Evolutionary conservation across 1,140 invertebrate genomes (phyloP).

Genomic region (Tribolium castaneum): DNA sequence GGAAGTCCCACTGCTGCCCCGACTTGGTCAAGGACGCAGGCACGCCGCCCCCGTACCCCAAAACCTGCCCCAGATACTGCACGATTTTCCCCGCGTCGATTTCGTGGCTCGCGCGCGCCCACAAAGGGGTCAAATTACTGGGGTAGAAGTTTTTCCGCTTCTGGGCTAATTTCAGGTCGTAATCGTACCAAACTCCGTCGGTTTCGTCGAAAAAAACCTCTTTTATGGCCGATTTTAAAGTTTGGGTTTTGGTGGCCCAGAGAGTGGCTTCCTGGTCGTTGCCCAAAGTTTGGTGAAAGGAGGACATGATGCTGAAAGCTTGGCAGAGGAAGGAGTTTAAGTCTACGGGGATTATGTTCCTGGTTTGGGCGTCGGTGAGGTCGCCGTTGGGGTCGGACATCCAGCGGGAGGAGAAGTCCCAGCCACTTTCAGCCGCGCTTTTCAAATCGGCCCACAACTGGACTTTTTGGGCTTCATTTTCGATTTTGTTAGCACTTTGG

Average conservation of each 20-base stretch:
- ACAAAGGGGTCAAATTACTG: constrained; percentile 79
- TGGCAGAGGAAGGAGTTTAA: constrained; percentile 83
- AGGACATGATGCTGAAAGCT: constrained; percentile 69
- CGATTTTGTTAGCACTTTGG: constrained; percentile 59
- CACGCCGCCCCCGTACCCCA: constrained; percentile 71
- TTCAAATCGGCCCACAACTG: constrained; percentile 91
- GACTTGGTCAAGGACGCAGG: constrained; percentile 76
- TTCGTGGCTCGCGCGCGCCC: constrained; percentile 65
- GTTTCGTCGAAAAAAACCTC: constrained; percentile 70
- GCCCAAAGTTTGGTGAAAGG: constrained; percentile 67
- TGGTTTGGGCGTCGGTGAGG: constrained; percentile 70
- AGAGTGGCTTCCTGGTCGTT: constrained; percentile 65
- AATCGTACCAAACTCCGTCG: constrained; percentile 79
- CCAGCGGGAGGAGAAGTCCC: constrained; percentile 90
- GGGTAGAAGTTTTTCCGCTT: constrained; percentile 71
- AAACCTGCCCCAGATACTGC: not conserved
- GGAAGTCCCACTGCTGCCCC: constrained; percentile 91
- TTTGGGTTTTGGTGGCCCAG: constrained; percentile 63
- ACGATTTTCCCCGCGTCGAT: constrained; percentile 18
- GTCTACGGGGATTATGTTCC: constrained; percentile 84
- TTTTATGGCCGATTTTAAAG: constrained; percentile 59
- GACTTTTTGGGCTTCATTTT: constrained; percentile 69
- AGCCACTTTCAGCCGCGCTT: constrained; percentile 85
- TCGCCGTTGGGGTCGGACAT: constrained; percentile 70
- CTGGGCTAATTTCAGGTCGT: constrained; percentile 56